Evolutionary conservation across 2,888 invertebrate genomes (phyloP).

Genomic region (Athalia rosae): DNA sequence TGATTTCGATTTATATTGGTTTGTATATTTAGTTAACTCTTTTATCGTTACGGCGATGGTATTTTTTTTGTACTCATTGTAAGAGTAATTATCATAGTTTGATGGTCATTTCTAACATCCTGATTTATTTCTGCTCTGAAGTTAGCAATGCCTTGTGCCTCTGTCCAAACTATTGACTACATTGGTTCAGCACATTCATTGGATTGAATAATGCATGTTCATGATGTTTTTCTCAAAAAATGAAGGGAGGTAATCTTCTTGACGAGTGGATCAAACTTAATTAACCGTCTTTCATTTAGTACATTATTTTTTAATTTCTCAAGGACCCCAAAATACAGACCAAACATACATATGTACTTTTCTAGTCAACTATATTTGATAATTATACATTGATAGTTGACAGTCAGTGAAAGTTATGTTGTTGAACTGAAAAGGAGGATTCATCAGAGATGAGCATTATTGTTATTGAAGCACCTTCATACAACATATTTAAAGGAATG

Average conservation of each 20-base stretch:
- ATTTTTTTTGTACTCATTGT: not conserved
- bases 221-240: not conserved
- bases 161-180: not conserved
- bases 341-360: conserved; percentile 21
- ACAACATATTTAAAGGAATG: conserved; percentile 6
- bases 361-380: conserved; percentile 39
- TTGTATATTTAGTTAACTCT: not conserved
- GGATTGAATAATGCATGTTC: not conserved
- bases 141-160: conserved; percentile 23
- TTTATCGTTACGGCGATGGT: conserved; percentile 4
- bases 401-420: conserved; percentile 33
- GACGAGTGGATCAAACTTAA: not conserved
- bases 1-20: not conserved
- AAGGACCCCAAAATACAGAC: not conserved
- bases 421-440: conserved; percentile 19
- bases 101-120: not conserved
- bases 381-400: conserved; percentile 1
- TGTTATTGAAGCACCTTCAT: conserved; percentile 28
- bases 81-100: not conserved
- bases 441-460: conserved; percentile 17
- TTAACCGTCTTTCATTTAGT: conserved; percentile 3
- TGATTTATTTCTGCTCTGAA: not conserved
- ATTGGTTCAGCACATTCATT: not conserved
- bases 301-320: conserved; percentile 8
- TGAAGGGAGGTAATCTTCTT: not conserved